phyloP scores from a whole-genome alignment of 2,888 invertebrate genomes.

The Tenthredo distinguenda region DNA sequence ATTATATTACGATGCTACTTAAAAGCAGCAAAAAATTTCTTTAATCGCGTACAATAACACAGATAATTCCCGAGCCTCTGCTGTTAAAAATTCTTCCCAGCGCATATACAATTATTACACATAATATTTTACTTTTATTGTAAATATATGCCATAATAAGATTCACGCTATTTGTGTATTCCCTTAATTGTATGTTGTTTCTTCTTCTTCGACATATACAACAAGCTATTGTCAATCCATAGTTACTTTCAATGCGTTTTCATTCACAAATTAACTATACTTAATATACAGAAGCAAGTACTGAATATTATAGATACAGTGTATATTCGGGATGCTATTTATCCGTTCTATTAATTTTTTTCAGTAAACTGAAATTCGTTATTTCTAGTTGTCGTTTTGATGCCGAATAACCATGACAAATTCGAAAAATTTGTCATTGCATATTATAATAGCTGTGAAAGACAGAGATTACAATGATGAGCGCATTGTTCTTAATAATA shows the following conservation, averaged over 20 bases:
- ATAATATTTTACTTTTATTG: constrained; percentile 19
- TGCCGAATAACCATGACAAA: constrained; percentile 6
- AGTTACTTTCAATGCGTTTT: constrained; percentile 50
- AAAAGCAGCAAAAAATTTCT: neutral
- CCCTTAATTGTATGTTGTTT: neutral
- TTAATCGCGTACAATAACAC: constrained; percentile 18
- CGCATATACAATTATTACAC: neutral
- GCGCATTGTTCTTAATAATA: constrained; percentile 35
- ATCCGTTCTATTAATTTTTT: neutral
- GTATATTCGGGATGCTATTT: constrained; percentile 22
- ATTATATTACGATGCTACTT: neutral
- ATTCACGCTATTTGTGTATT: constrained; percentile 26
- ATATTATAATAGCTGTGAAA: constrained; percentile 19
- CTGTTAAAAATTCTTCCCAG: constrained; percentile 12
- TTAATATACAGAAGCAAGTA: constrained; percentile 17
- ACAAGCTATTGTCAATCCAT: constrained; percentile 45
- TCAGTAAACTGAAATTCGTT: neutral
- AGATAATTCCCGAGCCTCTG: constrained; percentile 25
- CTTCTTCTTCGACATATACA: constrained; percentile 8
- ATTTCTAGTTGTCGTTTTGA: neutral
- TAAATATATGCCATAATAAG: constrained; percentile 31
- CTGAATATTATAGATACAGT: constrained; percentile 33
- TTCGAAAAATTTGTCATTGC: neutral
- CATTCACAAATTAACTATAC: constrained; percentile 30
- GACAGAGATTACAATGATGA: constrained; percentile 34